Evolutionary conservation across 2,113 vertebrate species (phyloP), one percentile per base, ranked within the genome.

Genomic region (Ceyx margarethae): DNA sequence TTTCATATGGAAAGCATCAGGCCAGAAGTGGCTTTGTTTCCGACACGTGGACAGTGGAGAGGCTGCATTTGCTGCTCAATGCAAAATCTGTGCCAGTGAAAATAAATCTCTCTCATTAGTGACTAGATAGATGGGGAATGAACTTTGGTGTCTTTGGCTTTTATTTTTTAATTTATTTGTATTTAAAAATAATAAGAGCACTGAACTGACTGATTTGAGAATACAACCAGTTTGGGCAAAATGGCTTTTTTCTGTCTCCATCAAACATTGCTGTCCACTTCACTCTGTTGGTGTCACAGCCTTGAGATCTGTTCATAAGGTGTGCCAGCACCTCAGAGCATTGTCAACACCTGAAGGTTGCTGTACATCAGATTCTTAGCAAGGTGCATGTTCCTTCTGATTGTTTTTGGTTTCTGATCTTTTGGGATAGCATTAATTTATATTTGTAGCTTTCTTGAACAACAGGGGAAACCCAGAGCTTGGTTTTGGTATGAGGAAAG

Each of bases 1-100:
- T 93, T 96, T 95, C 82, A 58, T 88, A 72, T 66, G 93, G 89
- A 95, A 95, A 95, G 71, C 79, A 82, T 91, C 75, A 85, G 45
- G 48, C 81, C 60, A 90, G 72, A 85, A 95, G 72, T 89, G 85
- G 66, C 81, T 96, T 97, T 87, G 87, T 96, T 96, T 95, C 79
- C 62, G 58, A 95, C 48, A 87, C 50, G 57, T 95, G 86, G 81
- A 89, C 33, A 31, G 35, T n/a, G 57, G 69, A 94, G 71, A 83
- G 40, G 43, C 92, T 91, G 68, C 17, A 1, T 82, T 91, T 86
- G 88, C 86, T 87, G 67, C 77, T 78, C 81, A 85, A 54, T 85
- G 85, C 79, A 83, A 89, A 76, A 73, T 74, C 33, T 5, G 61
- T 89, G 46, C 77, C 9, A n/a, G 82, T 86, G 62, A 75, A 95